Conservation (phyloP, 2,113 vertebrate species). For the Podocnemis expansa region DNA sequence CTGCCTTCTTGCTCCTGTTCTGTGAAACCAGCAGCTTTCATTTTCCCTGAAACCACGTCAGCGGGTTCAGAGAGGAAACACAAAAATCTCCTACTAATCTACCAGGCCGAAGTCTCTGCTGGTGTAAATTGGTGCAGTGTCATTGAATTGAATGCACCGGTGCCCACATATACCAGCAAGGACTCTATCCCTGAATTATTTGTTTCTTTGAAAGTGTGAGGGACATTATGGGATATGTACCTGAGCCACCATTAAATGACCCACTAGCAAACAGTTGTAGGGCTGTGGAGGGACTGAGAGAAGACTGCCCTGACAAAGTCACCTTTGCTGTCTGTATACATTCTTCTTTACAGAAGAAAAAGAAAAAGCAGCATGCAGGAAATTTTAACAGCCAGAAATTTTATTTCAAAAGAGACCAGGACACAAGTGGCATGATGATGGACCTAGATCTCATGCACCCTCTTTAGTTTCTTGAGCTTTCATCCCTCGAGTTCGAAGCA, state of each 20-base stretch:
- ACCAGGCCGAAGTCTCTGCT: not conserved
- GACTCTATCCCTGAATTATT: not conserved
- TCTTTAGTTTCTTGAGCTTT: not conserved
- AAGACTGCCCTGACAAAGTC: not conserved
- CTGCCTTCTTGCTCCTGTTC: not conserved
- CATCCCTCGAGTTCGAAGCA: accelerated
- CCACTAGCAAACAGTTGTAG: too few relatives aligned
- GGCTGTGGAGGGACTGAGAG: not conserved
- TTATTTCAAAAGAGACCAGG: not conserved
- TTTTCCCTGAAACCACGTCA: not conserved
- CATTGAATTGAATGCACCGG: not conserved
- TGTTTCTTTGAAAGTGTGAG: too few relatives aligned
- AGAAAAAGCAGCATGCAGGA: not conserved
- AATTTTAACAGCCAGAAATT: accelerated
- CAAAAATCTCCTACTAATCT: not conserved
- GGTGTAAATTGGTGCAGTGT: not conserved
- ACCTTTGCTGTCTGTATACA: not conserved
- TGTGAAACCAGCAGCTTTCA: not conserved
- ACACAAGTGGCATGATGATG: not conserved
- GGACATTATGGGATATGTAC: not conserved
- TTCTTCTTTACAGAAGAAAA: not conserved
- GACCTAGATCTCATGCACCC: not conserved
- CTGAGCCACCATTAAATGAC: not conserved
- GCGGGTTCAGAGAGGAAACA: not conserved
- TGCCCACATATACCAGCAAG: not conserved